Base-by-base conservation (phyloP, 1,140 invertebrate species). In the Penaeus chinensis region DNA sequence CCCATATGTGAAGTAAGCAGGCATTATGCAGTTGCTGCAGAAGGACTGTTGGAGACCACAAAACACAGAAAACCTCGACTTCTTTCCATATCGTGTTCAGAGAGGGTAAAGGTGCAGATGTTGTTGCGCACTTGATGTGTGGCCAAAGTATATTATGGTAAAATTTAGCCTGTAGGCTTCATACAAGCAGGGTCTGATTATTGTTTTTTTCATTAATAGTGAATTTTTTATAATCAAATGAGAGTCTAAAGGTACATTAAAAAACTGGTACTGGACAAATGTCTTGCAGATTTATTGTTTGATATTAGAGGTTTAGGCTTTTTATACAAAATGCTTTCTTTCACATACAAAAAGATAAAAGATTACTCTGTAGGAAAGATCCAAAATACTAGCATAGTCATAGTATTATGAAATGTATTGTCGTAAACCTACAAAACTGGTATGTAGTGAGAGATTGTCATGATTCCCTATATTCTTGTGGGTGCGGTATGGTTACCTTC, bases 291-390 rank as follows among this genome's bases (percentile, higher is more conserved):
- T 78, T 65, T 80, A 85, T 85, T 20, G 47, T 85, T 78, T 85
- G 77, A 74, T 54, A 54, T 79, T 85, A 54, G 76, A 85, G 62
- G 76, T 24, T 66, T 85, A 77, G 71, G 54, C 63, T 85, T 85
- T 85, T 85, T 85, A 85, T 85, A 85, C 84, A 85, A 79, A 54
- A 78, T 76, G 60, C 61, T 11, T 84, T 84, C 47, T 71, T 76
- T 84, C 82, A 24, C 69, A 32, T 84, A 76, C 47, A 19, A 84
- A 84, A 76, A 37, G n/a, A 76, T 22, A 54, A 54, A 54, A 54
- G 54, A 54, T 54, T 54, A 16, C 54, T 54, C 54, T 54, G 54
- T 54, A 54, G 54, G 54, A 54, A 54, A 54, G 54, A 54, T 54
- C 54, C 54, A 54, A 54, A 54, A 54, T 54, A 54, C 54, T 54